Conservation (phyloP, 2,888 invertebrate species). For the Hololepta plana region DNA sequence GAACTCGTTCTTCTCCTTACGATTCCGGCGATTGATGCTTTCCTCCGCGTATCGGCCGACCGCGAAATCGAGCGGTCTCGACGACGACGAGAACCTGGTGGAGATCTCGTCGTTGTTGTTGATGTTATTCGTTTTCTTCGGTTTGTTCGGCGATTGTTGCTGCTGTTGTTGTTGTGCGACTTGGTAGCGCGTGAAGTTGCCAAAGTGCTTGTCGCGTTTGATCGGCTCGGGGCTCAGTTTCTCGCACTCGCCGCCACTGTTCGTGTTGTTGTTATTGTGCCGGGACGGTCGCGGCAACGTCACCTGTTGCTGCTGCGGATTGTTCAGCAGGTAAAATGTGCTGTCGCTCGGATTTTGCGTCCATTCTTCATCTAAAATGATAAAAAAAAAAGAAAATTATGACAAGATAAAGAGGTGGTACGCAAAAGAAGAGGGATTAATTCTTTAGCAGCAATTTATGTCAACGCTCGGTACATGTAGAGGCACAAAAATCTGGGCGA, state of each 20-base stretch:
- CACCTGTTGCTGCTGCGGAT: conserved; percentile 17
- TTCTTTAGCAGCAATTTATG: no score
- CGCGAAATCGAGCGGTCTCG: no score
- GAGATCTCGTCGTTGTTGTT: conserved; percentile 23
- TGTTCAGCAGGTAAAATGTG: conserved; percentile 40
- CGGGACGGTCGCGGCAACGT: conserved; percentile 18
- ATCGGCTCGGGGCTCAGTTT: conserved; percentile 16
- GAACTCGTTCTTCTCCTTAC: conserved; percentile 12
- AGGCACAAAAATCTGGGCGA: no score
- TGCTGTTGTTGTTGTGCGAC: no score
- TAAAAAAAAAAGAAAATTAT: neutral
- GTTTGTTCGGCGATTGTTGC: conserved; percentile 8
- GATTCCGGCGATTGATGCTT: conserved; percentile 18
- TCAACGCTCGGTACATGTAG: no score
- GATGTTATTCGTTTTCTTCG: no score
- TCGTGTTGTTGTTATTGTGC: conserved; percentile 8
- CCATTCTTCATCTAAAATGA: conserved; percentile 59
- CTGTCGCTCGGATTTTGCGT: conserved; percentile 40
- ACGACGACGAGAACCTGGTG: no score
- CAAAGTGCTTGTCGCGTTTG: conserved; percentile 31
- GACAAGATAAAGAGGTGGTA: no score
- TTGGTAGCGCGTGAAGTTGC: conserved; percentile 29
- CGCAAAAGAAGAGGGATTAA: no score
- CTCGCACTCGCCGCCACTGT: conserved; percentile 2
- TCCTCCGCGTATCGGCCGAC: no score